Evolutionary conservation across 1,140 invertebrate genomes (phyloP), one percentile per base, ranked within the genome.

Genomic region (Oryctes rhinoceros): DNA sequence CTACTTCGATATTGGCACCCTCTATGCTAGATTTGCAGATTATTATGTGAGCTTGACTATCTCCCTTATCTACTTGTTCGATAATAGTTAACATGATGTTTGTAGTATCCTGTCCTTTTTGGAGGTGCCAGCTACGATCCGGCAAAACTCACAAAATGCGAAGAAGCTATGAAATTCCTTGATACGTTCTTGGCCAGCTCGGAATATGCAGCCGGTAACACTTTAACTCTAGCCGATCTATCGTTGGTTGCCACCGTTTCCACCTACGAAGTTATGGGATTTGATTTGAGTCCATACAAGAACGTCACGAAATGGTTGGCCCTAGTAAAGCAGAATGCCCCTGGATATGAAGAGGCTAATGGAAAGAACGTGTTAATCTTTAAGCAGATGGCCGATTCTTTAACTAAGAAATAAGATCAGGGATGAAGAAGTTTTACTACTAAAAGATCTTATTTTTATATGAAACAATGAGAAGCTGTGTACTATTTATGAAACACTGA

Each of bases 261-360:
- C 35, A 93, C 92, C 76, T 90, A 90, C 80, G 91, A 96, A 88
- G 91, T 90, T 3, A 88, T 91, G 6, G 90, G 91, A 13, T 92
- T 93, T 79, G 91, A 94, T 82, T 86, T 95, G 59, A 88, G 90
- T 59, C 91, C 92, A 83, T 95, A 92, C 86, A 86, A 90, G 15
- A 94, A 95, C 81, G 90, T 96, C 71, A 86, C 83, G 65, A 90
- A 89, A 76, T 96, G 95, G 94, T 90, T 92, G 82, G 90, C 92
- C 49, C 92, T 90, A 76, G 90, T 93, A 59, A 94, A 94, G 87
- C 88, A 87, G 48, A 90, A 91, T 4, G 91, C 92, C 10, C 92
- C 93, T 3, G 94, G 92, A 37, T 96, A 94, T 87, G 89, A 91
- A 81, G 93, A 94, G 84, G 90, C 92, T 62, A 95, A 96, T 85